Evolutionary conservation across 2,888 invertebrate genomes (phyloP).

Genomic region (Sinelater perroti): DNA sequence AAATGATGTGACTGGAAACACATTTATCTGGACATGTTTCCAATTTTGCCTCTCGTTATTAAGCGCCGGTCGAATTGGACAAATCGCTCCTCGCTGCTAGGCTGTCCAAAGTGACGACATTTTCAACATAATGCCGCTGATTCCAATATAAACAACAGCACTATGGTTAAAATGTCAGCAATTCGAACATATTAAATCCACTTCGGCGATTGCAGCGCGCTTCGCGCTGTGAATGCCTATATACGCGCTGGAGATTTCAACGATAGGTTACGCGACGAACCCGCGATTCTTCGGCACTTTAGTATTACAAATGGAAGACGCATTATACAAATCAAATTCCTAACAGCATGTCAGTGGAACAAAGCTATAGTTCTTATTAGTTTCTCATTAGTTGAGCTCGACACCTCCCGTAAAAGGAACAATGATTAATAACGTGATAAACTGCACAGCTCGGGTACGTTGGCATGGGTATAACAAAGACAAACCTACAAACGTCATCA

Average conservation of each 20-base stretch:
- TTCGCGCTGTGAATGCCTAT: not conserved
- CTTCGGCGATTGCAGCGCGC: not conserved
- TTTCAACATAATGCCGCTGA: conserved; percentile 61
- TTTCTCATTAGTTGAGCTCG: conserved; percentile 32
- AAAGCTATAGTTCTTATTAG: conserved; percentile 25
- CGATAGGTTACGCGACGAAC: conserved; percentile 44
- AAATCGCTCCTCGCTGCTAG: conserved; percentile 38
- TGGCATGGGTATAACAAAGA: conserved; percentile 21
- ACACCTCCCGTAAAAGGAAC: conserved; percentile 32
- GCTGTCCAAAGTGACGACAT: conserved; percentile 59
- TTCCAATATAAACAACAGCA: conserved; percentile 59
- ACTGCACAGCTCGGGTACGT: conserved; percentile 13
- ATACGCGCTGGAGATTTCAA: conserved; percentile 45
- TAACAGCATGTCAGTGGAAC: conserved; percentile 15
- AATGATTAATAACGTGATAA: conserved; percentile 33
- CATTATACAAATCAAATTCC: no score
- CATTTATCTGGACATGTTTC: conserved; percentile 34
- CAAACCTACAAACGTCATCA: conserved; percentile 36
- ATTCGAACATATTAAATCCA: conserved; percentile 55
- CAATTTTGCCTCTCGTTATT: conserved; percentile 17
- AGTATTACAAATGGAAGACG: no score
- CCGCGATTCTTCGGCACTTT: conserved; percentile 11
- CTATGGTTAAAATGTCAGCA: conserved; percentile 63
- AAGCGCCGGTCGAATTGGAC: not conserved
- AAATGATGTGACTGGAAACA: conserved; percentile 52